Evolutionary conservation across 2,113 vertebrate genomes (phyloP), one percentile per base, ranked within the genome.

Genomic region (Quiscalus mexicanus): DNA sequence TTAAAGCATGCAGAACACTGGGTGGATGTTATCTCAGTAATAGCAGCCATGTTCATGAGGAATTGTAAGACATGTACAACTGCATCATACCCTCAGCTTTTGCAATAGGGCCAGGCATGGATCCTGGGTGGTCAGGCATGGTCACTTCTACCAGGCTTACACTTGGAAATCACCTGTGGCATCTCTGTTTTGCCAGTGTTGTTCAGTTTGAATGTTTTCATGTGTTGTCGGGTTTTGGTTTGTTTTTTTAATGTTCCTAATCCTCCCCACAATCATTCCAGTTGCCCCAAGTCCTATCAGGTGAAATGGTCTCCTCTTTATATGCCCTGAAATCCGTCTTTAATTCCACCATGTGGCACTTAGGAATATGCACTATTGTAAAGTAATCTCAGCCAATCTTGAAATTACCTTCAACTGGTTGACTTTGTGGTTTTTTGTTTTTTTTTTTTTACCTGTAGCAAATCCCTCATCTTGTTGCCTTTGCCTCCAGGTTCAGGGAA

Each of bases 121-220:
- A 77, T 60, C 47, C 28, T 21, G 20, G 10, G 19, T 52, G 27
- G 15, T 69, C 55, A 68, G 82, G 15, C 33, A n/a, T 10, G 23
- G 31, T 50, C 70, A 35, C 30, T 71, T 77, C 33, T 45, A 11
- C 71, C 41, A 68, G 49, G 28, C 39, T 59, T 45, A 3, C 3
- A 3, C 64, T 64, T 75, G 83, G 73, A 92, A 86, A 62, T 68
- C 59, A 45, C 75, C 45, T 84, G 33, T 41, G 45, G 52, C 56
- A 52, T 35, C 76, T 93, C 71, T 83, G 30, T 91, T 93, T 86
- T 90, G 55, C 74, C 58, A 52, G n/a, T 15, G 12, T 68, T 74
- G 81, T 55, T 93, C 58, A 74, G 23, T 58, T 79, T 71, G 85
- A 71, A 65, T 47, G 53, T 93, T 89, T 65, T 41, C 6, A 17